Evolutionary conservation across 1,140 invertebrate genomes (phyloP), one percentile per base, ranked within the genome.

Genomic region (Drosophila erecta): DNA sequence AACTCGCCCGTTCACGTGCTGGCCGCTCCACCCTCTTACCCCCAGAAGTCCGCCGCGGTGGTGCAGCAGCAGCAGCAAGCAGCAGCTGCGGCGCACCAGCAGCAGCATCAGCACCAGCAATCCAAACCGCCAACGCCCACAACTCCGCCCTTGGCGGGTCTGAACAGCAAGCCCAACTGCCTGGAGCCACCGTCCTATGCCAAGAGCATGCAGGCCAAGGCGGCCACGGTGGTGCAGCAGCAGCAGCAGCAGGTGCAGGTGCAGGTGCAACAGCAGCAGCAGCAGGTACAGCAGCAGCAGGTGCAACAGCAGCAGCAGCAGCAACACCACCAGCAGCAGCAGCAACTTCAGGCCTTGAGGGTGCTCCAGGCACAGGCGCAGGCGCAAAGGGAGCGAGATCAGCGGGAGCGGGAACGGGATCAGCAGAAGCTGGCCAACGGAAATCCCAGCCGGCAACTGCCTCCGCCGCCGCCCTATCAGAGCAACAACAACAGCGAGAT

Each of bases 151-250:
- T 93, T 93, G 33, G 86, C 86, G 51, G 64, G 56, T 15, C 20
- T 58, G 5, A 58, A 12, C 5, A 58, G 59, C 50, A 91, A 43
- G 92, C 94, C 59, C 94, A 97, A 96, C 8, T 97, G 96, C 17
- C 97, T 96, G 7, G 97, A 98, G 90, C 97, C 97, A 0, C 97
- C 97, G 0, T 98, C 97, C 89, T 98, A 98, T 90, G 96, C 97
- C 1, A 97, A 96, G 62, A 97, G 96, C 5, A 97, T 98, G 95
- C 97, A 98, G 92, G 97, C 96, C 7, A 93, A 93, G 67, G 96
- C 96, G n/a, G 95, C 78, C 12, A 87, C 84, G 11, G 72, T 95
- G 4, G 59, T 59, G 15, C 69, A 58, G 81, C 93, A 93, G 11
- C 65, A 53, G 33, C 69, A 70, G 20, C 53, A 71, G 22, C 62